phyloP scores from a whole-genome alignment of 2,797 vertebrate genomes.

The Garrulus glandarius region DNA sequence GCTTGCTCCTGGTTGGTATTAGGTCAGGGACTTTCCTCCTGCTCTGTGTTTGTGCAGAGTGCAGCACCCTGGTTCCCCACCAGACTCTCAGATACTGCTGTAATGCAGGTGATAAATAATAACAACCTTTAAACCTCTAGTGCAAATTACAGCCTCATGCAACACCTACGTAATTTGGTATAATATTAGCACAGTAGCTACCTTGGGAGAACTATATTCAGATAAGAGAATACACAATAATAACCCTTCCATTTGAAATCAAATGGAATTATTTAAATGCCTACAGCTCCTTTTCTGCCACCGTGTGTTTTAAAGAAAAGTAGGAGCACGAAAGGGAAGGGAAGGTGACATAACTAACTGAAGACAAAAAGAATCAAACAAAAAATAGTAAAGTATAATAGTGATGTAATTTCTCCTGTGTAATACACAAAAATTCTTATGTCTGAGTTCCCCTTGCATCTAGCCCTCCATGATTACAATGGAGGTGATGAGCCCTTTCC shows the following conservation, averaged over 20 bases:
- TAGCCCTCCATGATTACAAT: not conserved
- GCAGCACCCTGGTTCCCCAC: not conserved
- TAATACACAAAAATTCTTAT: not conserved
- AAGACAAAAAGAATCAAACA: not conserved
- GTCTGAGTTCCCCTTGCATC: not conserved
- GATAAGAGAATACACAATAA: constrained; percentile 47
- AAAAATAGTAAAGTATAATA: not conserved
- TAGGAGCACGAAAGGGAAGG: not conserved
- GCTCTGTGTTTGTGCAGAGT: constrained; percentile 6
- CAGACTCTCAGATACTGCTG: constrained; percentile 30
- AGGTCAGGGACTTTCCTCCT: constrained; percentile 67
- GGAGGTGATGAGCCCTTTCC: constrained; percentile 49
- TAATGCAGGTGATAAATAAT: constrained; percentile 58
- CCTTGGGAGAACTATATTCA: constrained; percentile 10
- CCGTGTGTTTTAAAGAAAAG: not conserved
- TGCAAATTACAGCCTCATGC: constrained; percentile 62
- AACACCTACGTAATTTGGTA: constrained; percentile 63
- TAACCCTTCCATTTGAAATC: constrained; percentile 9
- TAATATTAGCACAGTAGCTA: constrained; percentile 48
- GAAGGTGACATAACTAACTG: not conserved
- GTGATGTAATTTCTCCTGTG: not conserved
- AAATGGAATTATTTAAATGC: not conserved
- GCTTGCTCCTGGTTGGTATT: constrained; percentile 20
- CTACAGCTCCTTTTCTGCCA: not conserved
- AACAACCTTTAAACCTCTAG: constrained; percentile 55